phyloP scores from a whole-genome alignment of 2,113 vertebrate species.

The Aramus guarauna region DNA sequence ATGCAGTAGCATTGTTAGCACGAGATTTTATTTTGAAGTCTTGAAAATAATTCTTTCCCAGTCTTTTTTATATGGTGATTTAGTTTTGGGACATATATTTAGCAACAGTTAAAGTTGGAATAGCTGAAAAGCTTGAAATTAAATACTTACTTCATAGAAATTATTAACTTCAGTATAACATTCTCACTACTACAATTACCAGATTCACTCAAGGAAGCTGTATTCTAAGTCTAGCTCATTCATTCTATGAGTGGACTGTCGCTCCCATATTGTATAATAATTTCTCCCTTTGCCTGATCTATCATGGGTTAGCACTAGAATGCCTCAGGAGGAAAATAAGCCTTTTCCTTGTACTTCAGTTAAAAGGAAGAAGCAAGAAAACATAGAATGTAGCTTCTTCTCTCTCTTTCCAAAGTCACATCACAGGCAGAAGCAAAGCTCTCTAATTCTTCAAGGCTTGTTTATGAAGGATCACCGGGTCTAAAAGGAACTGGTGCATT shows the following conservation, averaged over 20 bases:
- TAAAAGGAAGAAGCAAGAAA: not conserved
- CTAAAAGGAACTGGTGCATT: not conserved
- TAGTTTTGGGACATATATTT: not conserved
- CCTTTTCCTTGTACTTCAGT: not conserved
- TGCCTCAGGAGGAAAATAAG: not conserved
- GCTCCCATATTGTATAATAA: fast-evolving
- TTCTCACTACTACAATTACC: not conserved
- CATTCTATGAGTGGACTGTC: not conserved
- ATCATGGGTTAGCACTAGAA: too few species aligned
- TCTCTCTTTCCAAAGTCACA: not conserved
- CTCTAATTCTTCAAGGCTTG: not conserved
- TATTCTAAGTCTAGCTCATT: not conserved
- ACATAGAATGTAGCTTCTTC: not conserved
- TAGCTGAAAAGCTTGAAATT: not conserved
- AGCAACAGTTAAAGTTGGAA: not conserved
- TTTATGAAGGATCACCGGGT: not conserved
- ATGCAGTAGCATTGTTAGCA: not conserved
- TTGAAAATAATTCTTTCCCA: not conserved
- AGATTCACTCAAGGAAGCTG: not conserved
- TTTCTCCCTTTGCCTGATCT: not conserved
- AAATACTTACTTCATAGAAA: not conserved
- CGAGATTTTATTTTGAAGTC: fast-evolving
- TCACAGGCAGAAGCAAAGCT: not conserved
- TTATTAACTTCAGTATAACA: fast-evolving
- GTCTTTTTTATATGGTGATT: not conserved